Conservation (phyloP, 1,140 invertebrate species). For the Cephus cinctus region DNA sequence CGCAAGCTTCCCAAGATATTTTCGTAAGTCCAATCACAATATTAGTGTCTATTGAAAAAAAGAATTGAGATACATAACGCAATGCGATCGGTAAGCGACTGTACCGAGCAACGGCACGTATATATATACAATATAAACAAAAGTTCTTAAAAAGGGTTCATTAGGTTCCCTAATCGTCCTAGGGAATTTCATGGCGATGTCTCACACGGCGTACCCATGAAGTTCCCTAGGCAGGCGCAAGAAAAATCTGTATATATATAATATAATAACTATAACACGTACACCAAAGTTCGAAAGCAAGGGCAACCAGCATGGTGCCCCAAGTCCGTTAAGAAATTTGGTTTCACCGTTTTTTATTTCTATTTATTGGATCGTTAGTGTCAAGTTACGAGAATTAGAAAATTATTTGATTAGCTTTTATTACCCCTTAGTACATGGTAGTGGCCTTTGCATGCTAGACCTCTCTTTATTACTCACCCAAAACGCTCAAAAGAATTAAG, state of each 20-base stretch:
- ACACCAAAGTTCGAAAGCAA: no score
- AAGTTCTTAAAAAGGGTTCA: no score
- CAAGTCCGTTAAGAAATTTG: not conserved
- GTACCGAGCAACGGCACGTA: no score
- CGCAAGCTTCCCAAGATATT: conserved; percentile 91
- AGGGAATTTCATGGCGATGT: not conserved
- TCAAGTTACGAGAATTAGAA: conserved; percentile 21
- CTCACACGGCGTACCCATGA: not conserved
- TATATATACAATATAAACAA: no score
- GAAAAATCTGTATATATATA: not conserved
- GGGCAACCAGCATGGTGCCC: conserved; percentile 14
- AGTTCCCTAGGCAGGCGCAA: not conserved
- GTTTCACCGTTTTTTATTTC: conserved; percentile 7
- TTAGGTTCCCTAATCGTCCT: no score
- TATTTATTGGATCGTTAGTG: conserved; percentile 24
- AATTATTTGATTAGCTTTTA: conserved; percentile 30
- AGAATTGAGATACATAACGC: conserved; percentile 4
- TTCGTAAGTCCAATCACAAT: conserved; percentile 68
- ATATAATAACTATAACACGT: no score
- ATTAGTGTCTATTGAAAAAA: conserved; percentile 15
- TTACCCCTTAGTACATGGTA: conserved; percentile 36
- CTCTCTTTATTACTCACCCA: no score
- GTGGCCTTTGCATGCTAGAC: conserved; percentile 44
- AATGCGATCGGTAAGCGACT: no score
- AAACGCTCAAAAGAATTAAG: no score